These are phyloP conservation scores for Cristatella mucedo DNA, from an alignment of 2,888 invertebrate species.

Conservation along the genomic window DNA sequence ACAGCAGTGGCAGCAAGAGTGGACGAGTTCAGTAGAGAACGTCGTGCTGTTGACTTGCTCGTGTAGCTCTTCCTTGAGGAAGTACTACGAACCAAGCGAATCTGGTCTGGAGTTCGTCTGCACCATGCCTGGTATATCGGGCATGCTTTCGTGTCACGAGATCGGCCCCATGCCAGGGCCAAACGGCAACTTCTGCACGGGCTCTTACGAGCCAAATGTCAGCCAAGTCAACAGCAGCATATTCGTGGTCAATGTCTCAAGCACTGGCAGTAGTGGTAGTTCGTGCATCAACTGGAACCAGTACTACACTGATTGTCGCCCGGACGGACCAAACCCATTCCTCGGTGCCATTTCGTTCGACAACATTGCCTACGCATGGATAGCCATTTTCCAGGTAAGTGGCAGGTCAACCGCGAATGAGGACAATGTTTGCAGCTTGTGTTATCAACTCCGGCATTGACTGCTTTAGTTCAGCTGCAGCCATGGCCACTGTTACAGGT, in stretches of 20 bases:
- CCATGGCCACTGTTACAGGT: neutral
- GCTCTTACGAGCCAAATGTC: conserved; percentile 28
- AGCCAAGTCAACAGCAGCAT: conserved; percentile 61
- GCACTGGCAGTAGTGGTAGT: conserved; percentile 22
- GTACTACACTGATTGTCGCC: conserved; percentile 86
- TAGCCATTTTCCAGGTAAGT: conserved; percentile 95
- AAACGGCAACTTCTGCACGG: conserved; percentile 44
- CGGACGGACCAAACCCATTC: conserved; percentile 86
- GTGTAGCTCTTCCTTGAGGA: too few species aligned
- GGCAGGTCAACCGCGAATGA: neutral
- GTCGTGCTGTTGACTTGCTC: too few species aligned
- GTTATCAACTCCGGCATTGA: too few species aligned
- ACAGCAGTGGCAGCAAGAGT: too few species aligned
- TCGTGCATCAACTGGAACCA: conserved; percentile 97
- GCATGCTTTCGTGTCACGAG: conserved; percentile 68
- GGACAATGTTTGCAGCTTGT: too few species aligned
- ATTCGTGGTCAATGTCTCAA: conserved; percentile 44
- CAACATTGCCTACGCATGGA: conserved; percentile 99
- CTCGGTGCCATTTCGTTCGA: conserved; percentile 98
- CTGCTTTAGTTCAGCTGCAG: neutral
- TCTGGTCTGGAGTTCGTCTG: conserved; percentile 73
- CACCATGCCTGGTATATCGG: conserved; percentile 74
- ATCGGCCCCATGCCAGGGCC: conserved; percentile 42
- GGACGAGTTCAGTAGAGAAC: too few species aligned
- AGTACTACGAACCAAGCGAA: conserved; percentile 17